A percentile compares a stretch with the other conserved stretches of the same genome.
Conservation (phyloP, 2,797 vertebrate species). For the Lagodon rhomboides region DNA sequence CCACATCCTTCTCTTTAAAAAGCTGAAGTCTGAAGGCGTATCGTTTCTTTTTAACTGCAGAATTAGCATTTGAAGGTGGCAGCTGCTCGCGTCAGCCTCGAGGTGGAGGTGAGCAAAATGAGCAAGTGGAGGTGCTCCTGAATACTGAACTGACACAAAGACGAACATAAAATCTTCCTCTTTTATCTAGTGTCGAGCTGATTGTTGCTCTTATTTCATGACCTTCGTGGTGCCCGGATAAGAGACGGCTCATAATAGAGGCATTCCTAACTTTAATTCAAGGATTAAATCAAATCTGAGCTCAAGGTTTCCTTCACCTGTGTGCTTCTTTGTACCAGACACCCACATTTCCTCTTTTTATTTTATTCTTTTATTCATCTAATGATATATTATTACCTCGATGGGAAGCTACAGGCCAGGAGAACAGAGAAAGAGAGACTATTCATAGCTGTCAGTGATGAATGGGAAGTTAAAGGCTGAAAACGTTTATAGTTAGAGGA, state of each 20-base stretch:
- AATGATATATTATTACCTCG: slow-evolving; percentile 47
- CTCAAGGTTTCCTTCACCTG: slow-evolving; percentile 23
- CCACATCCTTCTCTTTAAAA: slow-evolving; percentile 4
- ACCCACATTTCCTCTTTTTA: slow-evolving; percentile 18
- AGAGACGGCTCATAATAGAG: neutral
- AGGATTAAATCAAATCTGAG: slow-evolving; percentile 11
- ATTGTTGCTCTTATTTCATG: slow-evolving; percentile 17
- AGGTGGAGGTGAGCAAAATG: neutral
- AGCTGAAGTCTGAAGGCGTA: slow-evolving; percentile 10
- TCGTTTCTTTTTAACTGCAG: slow-evolving; percentile 38
- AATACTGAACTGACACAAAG: neutral
- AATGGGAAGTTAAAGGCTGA: slow-evolving; percentile 39
- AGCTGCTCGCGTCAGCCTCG: slow-evolving; percentile 38
- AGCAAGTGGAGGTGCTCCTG: neutral
- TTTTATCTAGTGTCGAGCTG: neutral
- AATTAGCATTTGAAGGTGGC: slow-evolving; percentile 49
- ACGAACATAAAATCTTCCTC: neutral
- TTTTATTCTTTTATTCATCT: slow-evolving; percentile 3
- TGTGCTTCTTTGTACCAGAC: slow-evolving; percentile 8
- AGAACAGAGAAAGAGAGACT: slow-evolving; percentile 12
- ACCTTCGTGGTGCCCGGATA: neutral
- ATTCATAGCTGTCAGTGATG: slow-evolving; percentile 34
- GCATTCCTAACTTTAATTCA: slow-evolving; percentile 18
- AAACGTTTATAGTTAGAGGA: slow-evolving; percentile 32
- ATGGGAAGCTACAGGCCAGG: slow-evolving; percentile 6